Evolutionary conservation across 2,113 vertebrate species (phyloP).

Genomic region (Alethe castanea): DNA sequence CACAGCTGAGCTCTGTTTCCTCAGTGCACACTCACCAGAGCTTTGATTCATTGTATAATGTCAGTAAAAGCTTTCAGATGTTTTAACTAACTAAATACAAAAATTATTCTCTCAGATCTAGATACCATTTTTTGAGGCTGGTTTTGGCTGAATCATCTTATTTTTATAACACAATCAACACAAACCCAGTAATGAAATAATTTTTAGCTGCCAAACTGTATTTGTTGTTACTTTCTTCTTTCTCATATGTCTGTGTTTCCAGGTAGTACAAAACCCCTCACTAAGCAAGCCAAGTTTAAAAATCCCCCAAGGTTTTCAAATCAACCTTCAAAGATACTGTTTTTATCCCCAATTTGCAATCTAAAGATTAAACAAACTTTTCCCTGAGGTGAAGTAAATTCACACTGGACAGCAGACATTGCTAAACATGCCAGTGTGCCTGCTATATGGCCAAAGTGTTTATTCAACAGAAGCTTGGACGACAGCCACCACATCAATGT

Average conservation of each 20-base stretch:
- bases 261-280: not conserved
- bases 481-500: constrained; percentile 81
- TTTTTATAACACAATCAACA: not conserved
- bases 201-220: not conserved
- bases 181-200: not conserved
- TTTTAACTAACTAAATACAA: constrained; percentile 31
- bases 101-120: not conserved
- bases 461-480: constrained; percentile 87
- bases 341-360: constrained; percentile 20
- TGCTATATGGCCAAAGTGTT: constrained; percentile 80
- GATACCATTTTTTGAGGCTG: not conserved
- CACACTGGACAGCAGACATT: constrained; percentile 53
- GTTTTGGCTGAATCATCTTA: not conserved
- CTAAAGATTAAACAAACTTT: constrained; percentile 56
- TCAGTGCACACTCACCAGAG: not conserved
- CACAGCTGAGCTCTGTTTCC: not conserved
- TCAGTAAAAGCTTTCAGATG: constrained; percentile 36
- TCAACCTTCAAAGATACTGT: constrained; percentile 25
- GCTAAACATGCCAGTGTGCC: constrained; percentile 74
- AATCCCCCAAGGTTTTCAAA: constrained; percentile 26
- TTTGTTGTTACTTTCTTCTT: not conserved
- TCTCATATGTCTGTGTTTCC: not conserved
- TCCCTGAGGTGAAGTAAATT: constrained; percentile 50
- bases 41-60: constrained; percentile 16
- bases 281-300: not conserved